A percentile compares a stretch with the other conserved stretches of the same genome.
These are phyloP conservation scores for Heteromormyrus szaboi DNA, from an alignment of 2,797 vertebrate genomes.

Conservation along the genomic window DNA sequence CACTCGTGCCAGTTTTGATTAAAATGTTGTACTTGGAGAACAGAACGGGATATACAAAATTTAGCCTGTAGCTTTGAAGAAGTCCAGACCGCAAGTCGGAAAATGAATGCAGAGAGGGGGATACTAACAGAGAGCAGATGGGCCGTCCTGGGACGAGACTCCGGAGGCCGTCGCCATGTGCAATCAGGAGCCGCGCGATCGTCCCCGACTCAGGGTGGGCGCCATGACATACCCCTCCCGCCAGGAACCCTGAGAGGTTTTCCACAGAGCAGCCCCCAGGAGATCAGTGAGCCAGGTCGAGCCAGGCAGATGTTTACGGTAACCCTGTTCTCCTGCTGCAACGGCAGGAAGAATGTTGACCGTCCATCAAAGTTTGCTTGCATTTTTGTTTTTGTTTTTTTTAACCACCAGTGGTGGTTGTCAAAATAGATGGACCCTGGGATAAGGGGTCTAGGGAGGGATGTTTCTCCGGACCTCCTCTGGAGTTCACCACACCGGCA, in stretches of 20 bases:
- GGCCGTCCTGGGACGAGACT: constrained; percentile 12
- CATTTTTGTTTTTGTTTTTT: background rate
- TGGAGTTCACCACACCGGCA: background rate
- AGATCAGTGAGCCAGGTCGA: background rate
- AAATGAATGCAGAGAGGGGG: constrained; percentile 46
- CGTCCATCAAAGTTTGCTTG: constrained; percentile 3
- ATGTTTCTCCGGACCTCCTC: background rate
- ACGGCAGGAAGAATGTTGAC: background rate
- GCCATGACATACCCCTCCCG: background rate
- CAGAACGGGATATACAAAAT: constrained; percentile 21
- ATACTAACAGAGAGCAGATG: constrained; percentile 56
- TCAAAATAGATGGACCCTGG: constrained; percentile 8
- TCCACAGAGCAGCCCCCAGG: background rate
- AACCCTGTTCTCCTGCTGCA: background rate
- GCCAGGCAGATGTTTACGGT: background rate
- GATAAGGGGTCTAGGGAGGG: background rate
- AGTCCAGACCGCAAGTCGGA: constrained; percentile 51
- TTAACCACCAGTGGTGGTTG: background rate
- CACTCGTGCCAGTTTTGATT: constrained; percentile 31
- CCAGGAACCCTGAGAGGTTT: background rate
- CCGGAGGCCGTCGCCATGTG: background rate
- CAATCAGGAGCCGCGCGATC: constrained; percentile 9
- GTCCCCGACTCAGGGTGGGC: background rate
- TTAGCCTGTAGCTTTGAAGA: constrained; percentile 47
- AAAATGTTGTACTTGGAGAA: constrained; percentile 33